Percentiles rank a stretch among this genome's conserved stretches.
Evolutionary conservation across 2,113 vertebrate genomes (phyloP).

Genomic region (Corythornis madagascariensis): DNA sequence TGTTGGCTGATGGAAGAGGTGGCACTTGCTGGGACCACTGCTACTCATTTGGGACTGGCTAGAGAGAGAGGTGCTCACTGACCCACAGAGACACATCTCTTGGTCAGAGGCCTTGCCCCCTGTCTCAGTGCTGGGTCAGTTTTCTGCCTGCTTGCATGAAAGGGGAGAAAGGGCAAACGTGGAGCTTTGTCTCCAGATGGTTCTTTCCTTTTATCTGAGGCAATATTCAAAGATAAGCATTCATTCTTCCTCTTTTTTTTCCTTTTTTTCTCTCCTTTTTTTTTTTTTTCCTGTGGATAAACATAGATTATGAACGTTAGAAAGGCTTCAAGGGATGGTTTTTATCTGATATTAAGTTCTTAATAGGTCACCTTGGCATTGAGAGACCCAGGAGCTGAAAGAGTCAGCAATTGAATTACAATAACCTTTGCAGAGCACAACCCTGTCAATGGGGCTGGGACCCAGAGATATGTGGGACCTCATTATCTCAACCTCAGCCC

Average conservation of each 20-base stretch:
- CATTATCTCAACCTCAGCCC: constrained; percentile 29
- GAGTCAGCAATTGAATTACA: constrained; percentile 49
- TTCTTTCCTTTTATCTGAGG: constrained; percentile 72
- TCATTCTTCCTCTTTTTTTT: not conserved
- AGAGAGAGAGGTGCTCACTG: not conserved
- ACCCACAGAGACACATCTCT: not conserved
- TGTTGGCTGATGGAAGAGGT: not conserved
- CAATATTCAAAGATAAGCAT: constrained; percentile 62
- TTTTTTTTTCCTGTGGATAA: constrained; percentile 23
- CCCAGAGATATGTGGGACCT: constrained; percentile 44
- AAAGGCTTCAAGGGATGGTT: constrained; percentile 44
- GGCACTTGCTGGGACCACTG: not conserved
- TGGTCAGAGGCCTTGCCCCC: not conserved
- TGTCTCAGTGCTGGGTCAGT: not conserved
- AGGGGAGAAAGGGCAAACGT: constrained; percentile 63
- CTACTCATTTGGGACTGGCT: not conserved
- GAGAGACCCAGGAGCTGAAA: constrained; percentile 44
- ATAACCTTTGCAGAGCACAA: constrained; percentile 47
- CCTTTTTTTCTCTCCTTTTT: not conserved
- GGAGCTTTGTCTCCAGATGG: constrained; percentile 66
- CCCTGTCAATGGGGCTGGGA: constrained; percentile 19
- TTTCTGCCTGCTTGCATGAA: not conserved
- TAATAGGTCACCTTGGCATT: constrained; percentile 69
- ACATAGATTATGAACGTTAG: constrained; percentile 60
- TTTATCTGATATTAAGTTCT: constrained; percentile 65